phyloP scores from a whole-genome alignment of 2,888 invertebrate species.

The Harpalus rufipes region DNA sequence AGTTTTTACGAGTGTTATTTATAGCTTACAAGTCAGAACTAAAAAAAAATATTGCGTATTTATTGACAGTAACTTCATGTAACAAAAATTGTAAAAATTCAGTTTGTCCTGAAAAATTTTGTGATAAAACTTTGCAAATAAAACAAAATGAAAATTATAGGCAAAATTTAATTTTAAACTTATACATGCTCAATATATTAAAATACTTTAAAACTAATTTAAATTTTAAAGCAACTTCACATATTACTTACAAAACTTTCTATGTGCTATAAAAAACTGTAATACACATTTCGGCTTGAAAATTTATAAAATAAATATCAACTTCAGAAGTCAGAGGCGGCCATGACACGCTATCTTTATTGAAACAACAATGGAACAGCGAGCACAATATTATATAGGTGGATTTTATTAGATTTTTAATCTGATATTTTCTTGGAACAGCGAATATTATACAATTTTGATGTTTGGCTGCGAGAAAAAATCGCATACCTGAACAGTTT shows the following conservation, averaged over 20 bases:
- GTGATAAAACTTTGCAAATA: constrained; percentile 3
- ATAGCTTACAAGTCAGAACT: constrained; percentile 27
- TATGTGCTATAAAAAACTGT: neutral
- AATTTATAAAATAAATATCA: constrained; percentile 36
- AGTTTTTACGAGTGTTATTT: constrained; percentile 48
- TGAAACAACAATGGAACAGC: constrained; percentile 2
- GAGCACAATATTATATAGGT: constrained; percentile 1
- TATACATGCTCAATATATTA: neutral
- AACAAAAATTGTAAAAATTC: constrained; percentile 12
- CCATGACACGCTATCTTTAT: neutral
- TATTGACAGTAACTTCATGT: constrained; percentile 56
- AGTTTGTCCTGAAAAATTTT: constrained; percentile 12
- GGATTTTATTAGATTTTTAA: constrained; percentile 42
- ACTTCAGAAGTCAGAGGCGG: neutral
- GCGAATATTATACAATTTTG: neutral
- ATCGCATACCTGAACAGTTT: neutral
- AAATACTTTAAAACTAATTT: constrained; percentile 23
- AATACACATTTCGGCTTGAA: constrained; percentile 13
- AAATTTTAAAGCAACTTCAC: neutral
- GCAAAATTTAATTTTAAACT: constrained; percentile 37
- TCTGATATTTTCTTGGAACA: constrained; percentile 25
- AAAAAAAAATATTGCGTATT: constrained; percentile 43
- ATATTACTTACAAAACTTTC: constrained; percentile 5
- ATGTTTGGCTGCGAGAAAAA: neutral
- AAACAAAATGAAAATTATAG: too few species aligned